Base-by-base conservation (phyloP, 2,888 invertebrate species). In the Aphidius colemani region DNA sequence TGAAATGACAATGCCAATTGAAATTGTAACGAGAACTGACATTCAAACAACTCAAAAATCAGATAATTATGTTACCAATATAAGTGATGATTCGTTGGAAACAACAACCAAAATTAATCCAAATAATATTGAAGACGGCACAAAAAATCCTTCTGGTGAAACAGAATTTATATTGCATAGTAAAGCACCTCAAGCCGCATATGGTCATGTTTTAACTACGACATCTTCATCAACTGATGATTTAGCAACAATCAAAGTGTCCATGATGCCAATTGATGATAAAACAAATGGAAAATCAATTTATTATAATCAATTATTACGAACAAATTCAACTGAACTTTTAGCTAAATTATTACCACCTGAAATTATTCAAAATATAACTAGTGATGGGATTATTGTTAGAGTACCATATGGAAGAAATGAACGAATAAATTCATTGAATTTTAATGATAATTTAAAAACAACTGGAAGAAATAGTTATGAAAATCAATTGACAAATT, bases 341-440 rank as follows among this genome's bases (percentile, higher is more conserved):
- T 59, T 70, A 13, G 56, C 65, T 1, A 70, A 63, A 63, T 44
- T 70, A 7, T 59, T 70, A 56, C 57, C 68, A 18, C 66, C 67
- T 1, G 68, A 64, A 13, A 49, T 67, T 6, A 63, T 70, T 45
- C 61, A 45, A 11, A 68, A 70, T 18, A 60, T 70, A 1, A 66
- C 65, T 2, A 65, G 56, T 7, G 65, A 68, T 39, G 70, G 70
- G 8, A 62, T 64, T 7, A 59, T 70, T 18, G 66, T 68, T 1
- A 66, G 48, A 59, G 44, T 69, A 45, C 64, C 66, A 7, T 30
- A 30, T 30, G 30, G 30, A 30, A 58, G 39, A 11, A 56, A 46
- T 13, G 18, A 8, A 1, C 5, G 10, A 7, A 30, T 39, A 2
- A n/a, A 43, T 13, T 49, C 11, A 5, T 60, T 61, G 11, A 44